Conservation (phyloP, 1,140 invertebrate genomes). For the Melitaea cinxia region DNA sequence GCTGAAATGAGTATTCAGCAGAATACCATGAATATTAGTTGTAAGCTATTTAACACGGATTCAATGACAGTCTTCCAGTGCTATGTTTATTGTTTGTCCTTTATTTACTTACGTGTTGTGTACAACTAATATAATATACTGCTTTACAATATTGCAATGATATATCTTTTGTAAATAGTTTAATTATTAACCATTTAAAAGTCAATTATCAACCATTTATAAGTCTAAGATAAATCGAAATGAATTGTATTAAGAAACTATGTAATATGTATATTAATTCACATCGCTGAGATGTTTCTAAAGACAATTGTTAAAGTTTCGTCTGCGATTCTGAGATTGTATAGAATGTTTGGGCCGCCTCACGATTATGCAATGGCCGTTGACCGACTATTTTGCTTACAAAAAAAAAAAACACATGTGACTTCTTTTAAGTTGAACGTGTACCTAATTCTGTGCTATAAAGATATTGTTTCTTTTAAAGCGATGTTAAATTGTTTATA, state of each 20-base stretch:
- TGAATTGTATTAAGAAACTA: conserved; percentile 12
- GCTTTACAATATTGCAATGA: too few species aligned
- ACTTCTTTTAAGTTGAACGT: conserved; percentile 28
- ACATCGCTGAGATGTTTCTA: conserved; percentile 17
- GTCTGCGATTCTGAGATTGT: conserved; percentile 26
- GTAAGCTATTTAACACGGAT: too few species aligned
- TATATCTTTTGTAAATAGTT: too few species aligned
- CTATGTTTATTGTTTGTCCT: too few species aligned
- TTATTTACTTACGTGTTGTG: too few species aligned
- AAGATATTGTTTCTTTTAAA: not conserved
- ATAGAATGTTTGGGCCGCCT: conserved; percentile 39
- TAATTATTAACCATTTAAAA: too few species aligned
- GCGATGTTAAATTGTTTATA: not conserved
- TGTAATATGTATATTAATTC: conserved; percentile 27
- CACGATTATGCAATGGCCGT: conserved; percentile 53
- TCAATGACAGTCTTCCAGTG: too few species aligned
- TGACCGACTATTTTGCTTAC: conserved; percentile 49
- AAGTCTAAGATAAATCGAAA: not conserved
- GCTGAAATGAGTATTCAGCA: too few species aligned
- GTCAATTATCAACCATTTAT: too few species aligned
- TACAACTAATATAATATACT: too few species aligned
- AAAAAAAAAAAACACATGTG: conserved; percentile 49
- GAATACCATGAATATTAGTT: too few species aligned
- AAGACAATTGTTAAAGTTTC: conserved; percentile 29
- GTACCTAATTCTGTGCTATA: conserved; percentile 3